Base-by-base conservation (phyloP, 2,113 vertebrate species). In the Rafetus swinhoei region DNA sequence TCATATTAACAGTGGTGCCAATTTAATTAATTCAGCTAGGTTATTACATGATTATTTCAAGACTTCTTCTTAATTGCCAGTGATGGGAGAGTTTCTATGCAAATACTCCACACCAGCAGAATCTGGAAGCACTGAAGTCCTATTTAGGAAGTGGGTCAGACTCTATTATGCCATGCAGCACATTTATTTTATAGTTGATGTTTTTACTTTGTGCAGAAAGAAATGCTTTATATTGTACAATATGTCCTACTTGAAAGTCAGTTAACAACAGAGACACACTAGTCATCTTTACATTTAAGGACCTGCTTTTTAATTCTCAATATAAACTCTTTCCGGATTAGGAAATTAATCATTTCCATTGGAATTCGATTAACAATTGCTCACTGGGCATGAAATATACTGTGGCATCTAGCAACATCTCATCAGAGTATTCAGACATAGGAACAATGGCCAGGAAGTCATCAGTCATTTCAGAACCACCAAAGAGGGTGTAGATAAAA, bases 21-120 rank as follows among this genome's bases (percentile, higher is more conserved):
- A 86, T 59, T 93, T 95, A 45, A 85, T 97, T 94, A 89, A 52
- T 85, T 27, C 21, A 83, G 55, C 60, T 90, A 29, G 92, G 85
- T 92, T 91, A 87, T 52, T 39, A 65, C 86, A 77, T 77, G 74
- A 88, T 45, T 86, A 82, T 85, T 57, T 88, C n/a, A 91, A 96
- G 74, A 81, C 59, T 80, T 59, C 53, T 89, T 52, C 29, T 90
- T 95, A 85, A 92, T 95, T 95, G 87, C 62, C 27, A 81, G 84
- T 91, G 87, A 91, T 90, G 50, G 92, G 87, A 56, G 83, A 90
- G 93, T 91, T 96, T 85, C 88, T 95, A 91, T 95, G 84, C 88
- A 95, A 96, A 94, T 95, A 72, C 19, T 3, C 45, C 88, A 13
- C 3, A 14, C 89, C 76, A 96, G 56, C 94, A 95, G 50, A 27